A percentile compares a stretch with the other conserved stretches of the same genome.
Conservation (phyloP, 2,888 invertebrate species). For the Aphodius sticticus region DNA sequence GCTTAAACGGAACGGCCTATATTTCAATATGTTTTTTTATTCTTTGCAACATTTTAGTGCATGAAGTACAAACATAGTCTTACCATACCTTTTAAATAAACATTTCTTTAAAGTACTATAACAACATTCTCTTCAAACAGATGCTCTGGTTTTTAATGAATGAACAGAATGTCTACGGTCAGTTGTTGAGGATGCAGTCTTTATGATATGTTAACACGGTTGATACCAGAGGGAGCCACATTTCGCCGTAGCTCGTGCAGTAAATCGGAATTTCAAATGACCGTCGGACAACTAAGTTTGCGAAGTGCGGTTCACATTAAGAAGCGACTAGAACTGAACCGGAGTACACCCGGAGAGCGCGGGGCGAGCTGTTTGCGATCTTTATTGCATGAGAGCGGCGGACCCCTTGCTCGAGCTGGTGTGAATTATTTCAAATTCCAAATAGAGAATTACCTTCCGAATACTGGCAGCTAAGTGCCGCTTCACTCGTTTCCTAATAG, state of each 20-base stretch:
- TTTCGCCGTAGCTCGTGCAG: background rate
- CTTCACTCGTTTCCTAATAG: background rate
- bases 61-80: too few relatives aligned
- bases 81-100: too few relatives aligned
- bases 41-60: too few relatives aligned
- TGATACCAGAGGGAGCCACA: background rate
- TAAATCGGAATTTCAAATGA: constrained; percentile 4
- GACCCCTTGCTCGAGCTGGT: background rate
- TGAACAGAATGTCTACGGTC: background rate
- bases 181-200: background rate
- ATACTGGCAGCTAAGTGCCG: background rate
- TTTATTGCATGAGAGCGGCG: background rate
- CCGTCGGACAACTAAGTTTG: background rate
- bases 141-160: background rate
- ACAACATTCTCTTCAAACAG: too few relatives aligned
- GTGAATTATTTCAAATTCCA: background rate
- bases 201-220: background rate
- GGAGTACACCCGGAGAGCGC: background rate
- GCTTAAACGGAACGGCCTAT: too few relatives aligned
- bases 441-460: background rate
- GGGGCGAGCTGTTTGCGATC: background rate
- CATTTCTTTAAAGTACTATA: too few relatives aligned
- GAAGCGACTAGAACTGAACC: background rate
- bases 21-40: too few relatives aligned
- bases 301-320: constrained; percentile 4